phyloP scores from a whole-genome alignment of 2,888 invertebrate species.

The Hirtodrosophila confusa region DNA sequence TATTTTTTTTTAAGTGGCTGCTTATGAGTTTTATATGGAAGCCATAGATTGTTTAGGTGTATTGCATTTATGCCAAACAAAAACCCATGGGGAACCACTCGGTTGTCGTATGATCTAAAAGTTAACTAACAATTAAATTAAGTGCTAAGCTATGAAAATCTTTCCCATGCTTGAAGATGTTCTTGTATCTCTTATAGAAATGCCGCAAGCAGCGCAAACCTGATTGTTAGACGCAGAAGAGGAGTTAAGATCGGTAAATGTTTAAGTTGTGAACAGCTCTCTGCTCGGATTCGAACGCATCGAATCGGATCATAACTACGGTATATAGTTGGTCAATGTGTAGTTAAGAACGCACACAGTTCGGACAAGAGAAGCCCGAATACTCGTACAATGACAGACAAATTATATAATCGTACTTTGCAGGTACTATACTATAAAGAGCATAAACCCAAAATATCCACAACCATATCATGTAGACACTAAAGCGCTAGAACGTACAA shows the following conservation, averaged over 20 bases:
- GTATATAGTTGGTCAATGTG: conserved; percentile 20
- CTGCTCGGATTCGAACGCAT: conserved; percentile 11
- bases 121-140: conserved; percentile 54
- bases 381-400: conserved; percentile 33
- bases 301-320: background rate
- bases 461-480: conserved; percentile 45
- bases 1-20: conserved; percentile 59
- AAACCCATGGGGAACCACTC: conserved; percentile 70
- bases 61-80: conserved; percentile 38
- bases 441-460: conserved; percentile 49
- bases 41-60: conserved; percentile 48
- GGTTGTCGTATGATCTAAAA: conserved; percentile 55
- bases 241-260: conserved; percentile 27
- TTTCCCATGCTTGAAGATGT: conserved; percentile 58
- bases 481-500: conserved; percentile 57
- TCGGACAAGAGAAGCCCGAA: conserved; percentile 4
- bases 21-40: conserved; percentile 55
- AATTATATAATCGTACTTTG: conserved; percentile 17
- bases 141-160: conserved; percentile 59
- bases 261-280: conserved; percentile 13
- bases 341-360: conserved; percentile 26
- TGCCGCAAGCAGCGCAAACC: conserved; percentile 54
- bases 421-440: conserved; percentile 41
- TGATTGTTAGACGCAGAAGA: conserved; percentile 72
- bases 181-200: conserved; percentile 4